phyloP scores from a whole-genome alignment of 2,113 vertebrate species.

The Apus apus region DNA sequence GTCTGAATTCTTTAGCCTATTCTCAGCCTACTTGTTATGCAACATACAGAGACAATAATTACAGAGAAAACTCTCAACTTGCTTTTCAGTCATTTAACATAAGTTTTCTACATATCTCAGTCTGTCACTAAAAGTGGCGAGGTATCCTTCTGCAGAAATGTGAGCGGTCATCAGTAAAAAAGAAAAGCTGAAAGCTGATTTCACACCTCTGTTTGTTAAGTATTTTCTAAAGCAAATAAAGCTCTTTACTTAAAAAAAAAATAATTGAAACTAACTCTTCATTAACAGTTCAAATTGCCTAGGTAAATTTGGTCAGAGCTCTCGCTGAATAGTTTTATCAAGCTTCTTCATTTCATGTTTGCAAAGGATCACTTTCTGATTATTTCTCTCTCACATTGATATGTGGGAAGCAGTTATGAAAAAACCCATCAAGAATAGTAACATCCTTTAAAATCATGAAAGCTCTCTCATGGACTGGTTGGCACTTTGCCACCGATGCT shows the following conservation, averaged over 20 bases:
- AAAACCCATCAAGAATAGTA: not conserved
- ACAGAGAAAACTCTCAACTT: rapidly evolving
- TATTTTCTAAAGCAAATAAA: constrained; percentile 33
- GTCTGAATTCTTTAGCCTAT: not conserved
- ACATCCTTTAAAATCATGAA: not conserved
- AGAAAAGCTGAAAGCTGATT: not conserved
- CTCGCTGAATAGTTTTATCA: not conserved
- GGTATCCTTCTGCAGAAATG: not conserved
- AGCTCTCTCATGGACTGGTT: not conserved
- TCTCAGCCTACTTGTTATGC: not conserved
- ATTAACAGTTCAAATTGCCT: constrained; percentile 33
- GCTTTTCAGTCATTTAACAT: not conserved
- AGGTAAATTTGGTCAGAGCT: constrained; percentile 34
- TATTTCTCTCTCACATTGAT: not conserved
- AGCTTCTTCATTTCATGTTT: constrained; percentile 11
- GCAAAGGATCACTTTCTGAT: not conserved
- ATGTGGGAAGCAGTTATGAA: not conserved
- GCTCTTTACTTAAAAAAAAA: not conserved
- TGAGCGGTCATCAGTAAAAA: not conserved
- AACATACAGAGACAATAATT: not conserved
- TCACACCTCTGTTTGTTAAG: constrained; percentile 39
- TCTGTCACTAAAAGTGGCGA: not conserved
- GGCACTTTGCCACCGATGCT: not conserved
- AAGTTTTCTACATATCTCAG: not conserved
- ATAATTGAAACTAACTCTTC: constrained; percentile 35